Evolutionary conservation across 53 echinoderm and acorn worm genomes (phyloP).

Genomic region (Arbacia lixula): DNA sequence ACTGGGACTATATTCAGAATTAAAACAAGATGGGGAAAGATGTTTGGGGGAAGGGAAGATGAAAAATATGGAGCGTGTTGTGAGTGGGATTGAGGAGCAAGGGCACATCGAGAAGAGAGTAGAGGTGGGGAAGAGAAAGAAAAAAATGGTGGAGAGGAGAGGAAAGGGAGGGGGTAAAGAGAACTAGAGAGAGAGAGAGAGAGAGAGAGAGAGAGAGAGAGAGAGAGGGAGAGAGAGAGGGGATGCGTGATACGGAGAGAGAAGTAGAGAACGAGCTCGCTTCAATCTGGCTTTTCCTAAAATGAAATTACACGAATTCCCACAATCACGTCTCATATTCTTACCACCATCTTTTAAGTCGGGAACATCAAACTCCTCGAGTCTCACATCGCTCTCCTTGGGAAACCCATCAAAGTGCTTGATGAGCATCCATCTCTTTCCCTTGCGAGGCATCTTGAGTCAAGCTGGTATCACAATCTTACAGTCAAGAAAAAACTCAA

Average conservation of each 20-base stretch:
- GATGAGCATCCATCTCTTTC: slow-evolving; percentile 70
- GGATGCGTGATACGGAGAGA: neutral
- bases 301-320: no score
- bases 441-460: slow-evolving; percentile 40
- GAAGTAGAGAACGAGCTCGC: no score
- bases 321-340: no score
- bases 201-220: slow-evolving; percentile 3
- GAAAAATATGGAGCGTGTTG: neutral
- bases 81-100: neutral
- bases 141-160: neutral
- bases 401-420: slow-evolving; percentile 84
- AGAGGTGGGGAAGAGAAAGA: neutral
- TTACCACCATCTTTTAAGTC: slow-evolving; percentile 73
- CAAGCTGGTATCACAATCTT: no score
- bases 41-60: neutral
- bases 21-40: neutral
- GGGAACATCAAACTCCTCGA: slow-evolving; percentile 82
- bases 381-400: slow-evolving; percentile 69
- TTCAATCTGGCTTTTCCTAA: no score
- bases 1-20: no score
- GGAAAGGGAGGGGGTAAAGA: neutral
- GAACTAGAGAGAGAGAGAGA: neutral
- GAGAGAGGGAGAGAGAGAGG: neutral
- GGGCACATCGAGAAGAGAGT: neutral
- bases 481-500: no score